These are phyloP conservation scores for Aphrophora alni DNA, from an alignment of 2,888 invertebrate species.

Conservation along the genomic window DNA sequence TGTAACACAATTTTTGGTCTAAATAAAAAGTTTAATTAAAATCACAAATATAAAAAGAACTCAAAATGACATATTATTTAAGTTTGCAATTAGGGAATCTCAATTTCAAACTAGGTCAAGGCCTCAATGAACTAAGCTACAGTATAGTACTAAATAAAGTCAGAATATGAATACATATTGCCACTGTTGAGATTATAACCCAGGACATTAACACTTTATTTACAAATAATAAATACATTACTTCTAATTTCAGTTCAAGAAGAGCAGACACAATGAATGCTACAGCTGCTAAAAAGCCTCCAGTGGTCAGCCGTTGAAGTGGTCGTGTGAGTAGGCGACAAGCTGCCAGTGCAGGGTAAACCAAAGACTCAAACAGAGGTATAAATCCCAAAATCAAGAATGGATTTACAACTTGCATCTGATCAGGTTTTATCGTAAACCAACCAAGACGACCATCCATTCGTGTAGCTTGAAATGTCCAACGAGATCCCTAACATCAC, in stretches of 20 bases:
- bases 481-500: conserved; percentile 48
- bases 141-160: too few relatives aligned
- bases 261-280: conserved; percentile 86
- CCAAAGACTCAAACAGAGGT: conserved; percentile 77
- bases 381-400: conserved; percentile 83
- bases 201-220: too few relatives aligned
- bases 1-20: too few relatives aligned
- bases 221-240: conserved; percentile 42
- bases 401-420: conserved; percentile 93
- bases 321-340: conserved; percentile 75
- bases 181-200: too few relatives aligned
- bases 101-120: too few relatives aligned
- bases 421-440: conserved; percentile 86
- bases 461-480: conserved; percentile 73
- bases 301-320: conserved; percentile 84
- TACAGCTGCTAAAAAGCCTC: conserved; percentile 82
- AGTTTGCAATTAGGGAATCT: too few relatives aligned
- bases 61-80: too few relatives aligned
- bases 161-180: too few relatives aligned
- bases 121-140: too few relatives aligned
- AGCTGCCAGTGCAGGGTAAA: conserved; percentile 81
- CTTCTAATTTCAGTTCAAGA: conserved; percentile 60
- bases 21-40: too few relatives aligned
- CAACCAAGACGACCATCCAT: conserved; percentile 85
- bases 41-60: too few relatives aligned